These are phyloP conservation scores for Ophthalmolycus amberensis DNA, from an alignment of 2,113 vertebrate species.

Conservation along the genomic window DNA sequence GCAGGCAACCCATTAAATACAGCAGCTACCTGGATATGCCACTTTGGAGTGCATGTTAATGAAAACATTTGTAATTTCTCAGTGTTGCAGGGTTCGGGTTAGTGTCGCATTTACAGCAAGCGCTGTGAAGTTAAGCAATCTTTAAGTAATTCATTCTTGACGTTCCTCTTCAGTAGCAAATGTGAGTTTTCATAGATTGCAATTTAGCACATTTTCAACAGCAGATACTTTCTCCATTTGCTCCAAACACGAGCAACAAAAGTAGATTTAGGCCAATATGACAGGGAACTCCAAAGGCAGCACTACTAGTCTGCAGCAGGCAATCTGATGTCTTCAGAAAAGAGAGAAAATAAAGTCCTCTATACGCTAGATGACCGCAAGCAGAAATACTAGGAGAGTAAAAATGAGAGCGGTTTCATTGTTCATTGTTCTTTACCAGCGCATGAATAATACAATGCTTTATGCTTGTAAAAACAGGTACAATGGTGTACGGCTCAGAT, in stretches of 20 bases:
- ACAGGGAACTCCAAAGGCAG: constrained; percentile 9
- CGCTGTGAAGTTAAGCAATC: background rate
- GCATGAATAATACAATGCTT: background rate
- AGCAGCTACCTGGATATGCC: constrained; percentile 2
- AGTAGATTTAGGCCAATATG: background rate
- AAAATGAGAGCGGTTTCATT: background rate
- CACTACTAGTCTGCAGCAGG: background rate
- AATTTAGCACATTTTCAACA: background rate
- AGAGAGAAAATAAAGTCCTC: background rate
- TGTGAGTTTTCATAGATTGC: background rate
- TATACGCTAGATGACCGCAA: background rate
- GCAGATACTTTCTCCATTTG: background rate
- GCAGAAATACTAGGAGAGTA: background rate
- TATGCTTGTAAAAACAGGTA: background rate
- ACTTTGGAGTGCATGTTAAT: background rate
- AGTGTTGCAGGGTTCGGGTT: too few species aligned
- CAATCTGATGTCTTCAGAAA: background rate
- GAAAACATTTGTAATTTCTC: background rate
- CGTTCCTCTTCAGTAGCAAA: background rate
- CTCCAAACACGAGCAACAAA: constrained; percentile 10
- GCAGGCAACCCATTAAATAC: background rate
- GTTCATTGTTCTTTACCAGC: constrained; percentile 17
- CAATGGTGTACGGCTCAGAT: background rate
- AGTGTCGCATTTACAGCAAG: background rate
- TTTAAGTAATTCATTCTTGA: background rate